A percentile compares a stretch with the other conserved stretches of the same genome.
These are phyloP conservation scores for Sesamia nonagrioides DNA, from an alignment of 1,140 invertebrate genomes.

Conservation along the genomic window DNA sequence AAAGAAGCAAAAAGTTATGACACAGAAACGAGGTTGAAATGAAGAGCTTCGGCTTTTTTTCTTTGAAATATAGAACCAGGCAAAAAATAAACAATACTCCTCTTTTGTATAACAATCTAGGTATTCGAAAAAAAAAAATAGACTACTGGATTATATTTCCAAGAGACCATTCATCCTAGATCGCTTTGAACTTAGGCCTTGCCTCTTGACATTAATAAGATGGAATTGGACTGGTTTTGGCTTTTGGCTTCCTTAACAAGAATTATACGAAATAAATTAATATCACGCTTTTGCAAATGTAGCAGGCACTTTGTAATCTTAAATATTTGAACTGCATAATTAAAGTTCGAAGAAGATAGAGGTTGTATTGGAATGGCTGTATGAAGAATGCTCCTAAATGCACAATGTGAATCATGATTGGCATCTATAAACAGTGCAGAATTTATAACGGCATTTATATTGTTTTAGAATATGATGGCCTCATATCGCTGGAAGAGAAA, in stretches of 20 bases:
- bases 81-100: not conserved
- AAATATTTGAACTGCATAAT: not conserved
- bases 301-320: not conserved
- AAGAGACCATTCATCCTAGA: too few relatives aligned
- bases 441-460: slow-evolving; percentile 28
- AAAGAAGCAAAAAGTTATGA: not conserved
- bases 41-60: not conserved
- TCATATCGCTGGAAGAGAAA: not conserved
- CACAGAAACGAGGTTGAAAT: not conserved
- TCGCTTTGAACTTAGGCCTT: not conserved
- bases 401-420: slow-evolving; percentile 17
- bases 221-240: not conserved
- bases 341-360: slow-evolving; percentile 7
- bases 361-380: not conserved
- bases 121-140: not conserved
- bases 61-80: not conserved
- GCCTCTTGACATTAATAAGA: not conserved
- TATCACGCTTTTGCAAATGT: slow-evolving; percentile 1
- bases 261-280: not conserved
- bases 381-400: slow-evolving; percentile 12
- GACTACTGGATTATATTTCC: slow-evolving; percentile 2
- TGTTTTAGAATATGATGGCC: not conserved
- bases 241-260: not conserved
- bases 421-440: slow-evolving; percentile 23
- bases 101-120: slow-evolving; percentile 2